Base-by-base conservation (phyloP, 2,888 invertebrate genomes). In the Drosophila macrospina region DNA sequence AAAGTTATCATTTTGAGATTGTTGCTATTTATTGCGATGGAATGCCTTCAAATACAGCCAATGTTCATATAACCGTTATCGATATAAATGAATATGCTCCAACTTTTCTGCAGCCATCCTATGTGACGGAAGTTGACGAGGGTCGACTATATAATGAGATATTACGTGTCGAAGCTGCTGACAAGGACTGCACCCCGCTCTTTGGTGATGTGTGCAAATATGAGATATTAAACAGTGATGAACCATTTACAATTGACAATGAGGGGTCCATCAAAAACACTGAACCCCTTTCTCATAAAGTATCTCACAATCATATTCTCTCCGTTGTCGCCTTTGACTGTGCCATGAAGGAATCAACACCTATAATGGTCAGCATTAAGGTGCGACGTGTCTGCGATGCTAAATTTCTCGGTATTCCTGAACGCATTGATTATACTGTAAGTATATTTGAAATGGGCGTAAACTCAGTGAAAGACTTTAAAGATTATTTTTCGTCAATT, bases 251-350 rank as follows among this genome's bases (percentile, higher is more conserved):
- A 57, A 97, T 99, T 88, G 97, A 98, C 91, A 96, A 96, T 90
- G 97, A 98, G 90, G 99, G 98, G 56, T 96, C 96, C n/a, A 96
- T 99, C 79, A 95, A 96, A 79, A 99, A 98, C 93, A 98, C 97
- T 0, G 97, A 97, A 89, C 96, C 97, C 0, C 93, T 99, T 90
- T 98, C 98, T 88, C 98, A 97, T 93, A 97, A 97, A 91, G 94
- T 96, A 69, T 96, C 97, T 6, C 98, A 98, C 93, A 99, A 98
- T 92, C 98, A 99, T 93, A 98, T 99, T 83, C 93, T 99, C 51
- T 97, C 98, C 32, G 98, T 99, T 68, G 97, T 98, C 68, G 99
- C 99, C 1, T 98, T 97, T 91, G 99, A 99, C 93, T 99, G 99
- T 92, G 99, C 98, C 47, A 98, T 98, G 97, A 96, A 97, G 91